Evolutionary conservation across 2,888 invertebrate species (phyloP), one percentile per base, ranked within the genome.

Genomic region (Xylota sylvarum): DNA sequence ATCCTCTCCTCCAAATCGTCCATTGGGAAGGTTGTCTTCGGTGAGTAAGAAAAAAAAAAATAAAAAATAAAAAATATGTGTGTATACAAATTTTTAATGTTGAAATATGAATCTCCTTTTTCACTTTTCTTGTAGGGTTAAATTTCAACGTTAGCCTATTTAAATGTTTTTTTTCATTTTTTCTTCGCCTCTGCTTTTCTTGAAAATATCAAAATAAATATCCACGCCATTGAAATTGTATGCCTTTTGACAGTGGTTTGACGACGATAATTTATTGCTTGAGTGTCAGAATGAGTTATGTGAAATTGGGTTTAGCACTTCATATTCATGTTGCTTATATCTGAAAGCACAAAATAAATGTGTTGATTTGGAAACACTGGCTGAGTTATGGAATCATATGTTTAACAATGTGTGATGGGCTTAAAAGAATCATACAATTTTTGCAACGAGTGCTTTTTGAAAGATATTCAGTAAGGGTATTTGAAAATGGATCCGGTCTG

Each of bases 211-310:
- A 65, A 65, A 72, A 82, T 62, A 82, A 60, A 83, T 56, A 60
- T 78, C 27, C 72, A 48, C 17, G 27, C 43, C 60, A 83, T 72
- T 78, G 79, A 80, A 83, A 67, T 65, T 73, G 52, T 69, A 37
- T 62, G 52, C 60, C 52, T 73, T 83, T 78, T 79, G 84, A 64
- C 69, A 74, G 73, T n/a, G 40, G 62, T 84, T 79, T 84, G 79
- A 78, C 40, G 77, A 69, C 60, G 40, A 56, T 46, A 62, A 73
- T 84, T 78, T 79, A 79, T 79, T 56, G 67, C 55, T 56, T 50
- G 32, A 69, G 64, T 69, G 79, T 79, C 73, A 84, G 52, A 69
- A 74, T 69, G 79, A 79, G 46, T 74, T 64, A 74, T 74, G 62
- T 46, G 35, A 50, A 58, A 58, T 56, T 65, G 50, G 58, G 73